Percentiles rank a stretch among this genome's conserved stretches.
Conservation (phyloP, 2,113 vertebrate species). For the Rhinichthys klamathensis region DNA sequence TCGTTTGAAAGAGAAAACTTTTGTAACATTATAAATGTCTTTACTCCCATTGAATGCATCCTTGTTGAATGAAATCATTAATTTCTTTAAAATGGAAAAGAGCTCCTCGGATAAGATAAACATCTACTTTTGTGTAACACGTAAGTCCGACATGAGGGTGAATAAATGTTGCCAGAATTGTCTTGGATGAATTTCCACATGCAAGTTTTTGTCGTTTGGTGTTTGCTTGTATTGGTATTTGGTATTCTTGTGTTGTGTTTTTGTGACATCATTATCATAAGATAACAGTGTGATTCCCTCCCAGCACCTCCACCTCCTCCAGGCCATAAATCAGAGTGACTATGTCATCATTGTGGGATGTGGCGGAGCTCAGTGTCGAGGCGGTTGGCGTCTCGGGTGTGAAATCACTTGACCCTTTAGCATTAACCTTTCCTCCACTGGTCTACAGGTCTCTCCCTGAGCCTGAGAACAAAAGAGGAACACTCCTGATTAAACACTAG, state of each 20-base stretch:
- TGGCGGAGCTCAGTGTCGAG: conserved; percentile 87
- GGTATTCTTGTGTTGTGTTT: conserved; percentile 65
- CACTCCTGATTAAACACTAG: conserved; percentile 97
- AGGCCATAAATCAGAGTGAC: conserved; percentile 96
- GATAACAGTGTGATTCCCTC: conserved; percentile 82
- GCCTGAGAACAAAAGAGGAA: conserved; percentile 89
- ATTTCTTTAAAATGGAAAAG: conserved; percentile 1
- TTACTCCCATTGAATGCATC: not conserved
- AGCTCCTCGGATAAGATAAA: not conserved
- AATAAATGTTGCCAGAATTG: not conserved
- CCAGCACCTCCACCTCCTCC: conserved; percentile 44
- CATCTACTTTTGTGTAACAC: not conserved
- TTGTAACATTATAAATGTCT: not conserved
- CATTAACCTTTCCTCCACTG: conserved; percentile 97
- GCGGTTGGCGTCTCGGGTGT: conserved; percentile 91
- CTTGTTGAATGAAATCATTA: not conserved
- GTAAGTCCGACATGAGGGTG: not conserved
- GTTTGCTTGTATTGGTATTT: not conserved
- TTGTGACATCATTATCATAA: conserved; percentile 89
- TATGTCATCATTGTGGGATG: conserved; percentile 94
- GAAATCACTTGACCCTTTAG: conserved; percentile 99
- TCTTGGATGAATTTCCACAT: not conserved
- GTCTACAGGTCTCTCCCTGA: conserved; percentile 89
- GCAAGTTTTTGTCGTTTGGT: not conserved
- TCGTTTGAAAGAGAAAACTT: no score